Base-by-base conservation (phyloP, 2,888 invertebrate genomes). In the Cylindroiulus punctatus region DNA sequence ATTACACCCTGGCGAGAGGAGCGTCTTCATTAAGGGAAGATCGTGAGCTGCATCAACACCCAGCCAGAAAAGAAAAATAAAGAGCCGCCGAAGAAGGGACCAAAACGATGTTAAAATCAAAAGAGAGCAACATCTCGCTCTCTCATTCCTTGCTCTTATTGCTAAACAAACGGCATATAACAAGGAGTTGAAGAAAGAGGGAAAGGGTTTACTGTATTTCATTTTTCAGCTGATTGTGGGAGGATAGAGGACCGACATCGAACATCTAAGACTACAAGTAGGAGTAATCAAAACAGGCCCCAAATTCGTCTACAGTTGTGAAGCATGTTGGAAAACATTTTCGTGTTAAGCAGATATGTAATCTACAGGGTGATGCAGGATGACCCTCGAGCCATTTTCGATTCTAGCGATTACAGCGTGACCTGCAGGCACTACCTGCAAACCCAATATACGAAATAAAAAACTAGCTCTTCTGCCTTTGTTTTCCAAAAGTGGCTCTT, bases 1-100 rank as follows among this genome's bases (percentile, higher is more conserved):
- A 82, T 82, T 82, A 40, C 40, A 82, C 36, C 82, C 82, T 40
- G 36, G 40, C 36, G 36, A 32, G 36, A 32, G 81, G 32, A 81
- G n/a, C 40, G 40, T 82, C 36, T 82, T 82, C 82, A 82, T 82
- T 82, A 82, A 82, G 82, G 40, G 36, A 36, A 82, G 82, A 82
- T 82, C 82, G 82, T 82, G 82, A 82, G 36, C 30, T 14, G 82
- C 26, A 82, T 82, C 82, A 82, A 40, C 40, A 82, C 40, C 82
- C 82, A 32, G 14, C 5, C 19, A 65, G 57, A 65, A 65, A 22
- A 65, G 22, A 65, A 65, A 65, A 82, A 32, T 82, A 36, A 82
- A 36, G n/a, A 32, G 40, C 82, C 82, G 82, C 82, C 82, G 22
- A 82, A 82, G 81, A 36, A 81, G 81, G 22, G 22, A 26, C 36